Conservation (phyloP, 2,888 invertebrate species). For the Nymphalis urticae region DNA sequence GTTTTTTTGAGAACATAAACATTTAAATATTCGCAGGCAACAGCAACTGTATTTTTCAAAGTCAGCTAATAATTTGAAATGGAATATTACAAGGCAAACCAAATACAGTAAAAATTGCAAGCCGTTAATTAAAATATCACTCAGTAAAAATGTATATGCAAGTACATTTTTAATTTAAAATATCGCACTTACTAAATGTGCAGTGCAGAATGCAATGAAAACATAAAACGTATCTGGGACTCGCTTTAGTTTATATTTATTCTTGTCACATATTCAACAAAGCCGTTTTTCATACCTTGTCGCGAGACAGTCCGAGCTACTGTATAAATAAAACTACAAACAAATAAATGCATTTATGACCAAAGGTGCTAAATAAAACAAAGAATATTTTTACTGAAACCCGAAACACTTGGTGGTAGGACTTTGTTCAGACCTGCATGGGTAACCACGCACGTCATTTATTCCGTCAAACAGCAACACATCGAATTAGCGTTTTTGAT, state of each 20-base stretch:
- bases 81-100: neutral
- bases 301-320: constrained; percentile 5
- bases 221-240: constrained; percentile 2
- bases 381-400: neutral
- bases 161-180: constrained; percentile 13
- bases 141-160: constrained; percentile 5
- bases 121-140: constrained; percentile 16
- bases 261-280: constrained; percentile 10
- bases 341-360: constrained; percentile 4
- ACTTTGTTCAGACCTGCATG: no score
- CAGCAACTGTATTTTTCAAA: neutral
- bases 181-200: neutral
- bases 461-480: no score
- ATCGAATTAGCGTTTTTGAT: no score
- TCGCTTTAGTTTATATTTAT: constrained; percentile 14
- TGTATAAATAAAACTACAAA: constrained; percentile 14
- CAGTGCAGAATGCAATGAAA: neutral
- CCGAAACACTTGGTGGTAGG: neutral
- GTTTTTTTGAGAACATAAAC: no score
- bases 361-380: neutral
- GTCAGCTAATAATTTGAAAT: neutral
- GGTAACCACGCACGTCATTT: no score
- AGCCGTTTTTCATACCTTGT: constrained; percentile 11
- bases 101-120: constrained; percentile 13
- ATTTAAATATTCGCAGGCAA: neutral